These are phyloP conservation scores for Heteromormyrus szaboi DNA, from an alignment of 2,797 vertebrate species.

Conservation along the genomic window DNA sequence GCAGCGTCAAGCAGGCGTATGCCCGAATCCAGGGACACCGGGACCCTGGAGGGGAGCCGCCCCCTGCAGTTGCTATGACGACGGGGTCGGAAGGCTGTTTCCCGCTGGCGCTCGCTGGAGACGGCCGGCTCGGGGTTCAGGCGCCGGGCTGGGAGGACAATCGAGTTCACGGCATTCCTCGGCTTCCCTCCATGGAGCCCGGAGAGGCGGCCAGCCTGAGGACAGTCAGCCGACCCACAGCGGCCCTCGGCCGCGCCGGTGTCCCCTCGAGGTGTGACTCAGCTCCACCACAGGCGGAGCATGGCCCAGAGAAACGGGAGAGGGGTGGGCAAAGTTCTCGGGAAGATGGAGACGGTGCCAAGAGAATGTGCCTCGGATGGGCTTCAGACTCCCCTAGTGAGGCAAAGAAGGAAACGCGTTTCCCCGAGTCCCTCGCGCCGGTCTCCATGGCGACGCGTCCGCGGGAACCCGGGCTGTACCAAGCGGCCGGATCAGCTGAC, in stretches of 20 bases:
- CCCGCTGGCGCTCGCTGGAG: not conserved
- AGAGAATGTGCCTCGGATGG: constrained; percentile 56
- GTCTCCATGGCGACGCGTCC: constrained; percentile 45
- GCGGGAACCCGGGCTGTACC: constrained; percentile 42
- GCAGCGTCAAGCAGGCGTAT: constrained; percentile 54
- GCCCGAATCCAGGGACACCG: constrained; percentile 34
- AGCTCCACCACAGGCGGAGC: constrained; percentile 35
- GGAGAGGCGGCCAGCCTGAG: constrained; percentile 35
- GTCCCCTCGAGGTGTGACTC: constrained; percentile 53
- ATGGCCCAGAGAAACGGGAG: constrained; percentile 22
- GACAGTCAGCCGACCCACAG: constrained; percentile 41
- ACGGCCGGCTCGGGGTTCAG: constrained; percentile 21
- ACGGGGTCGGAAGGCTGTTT: not conserved
- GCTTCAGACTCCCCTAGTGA: constrained; percentile 41
- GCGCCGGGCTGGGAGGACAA: constrained; percentile 43
- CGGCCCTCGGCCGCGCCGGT: constrained; percentile 32
- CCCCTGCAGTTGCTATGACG: not conserved
- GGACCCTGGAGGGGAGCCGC: not conserved
- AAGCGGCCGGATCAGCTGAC: constrained; percentile 53
- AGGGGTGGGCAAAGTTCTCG: constrained; percentile 43
- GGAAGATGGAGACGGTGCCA: constrained; percentile 51
- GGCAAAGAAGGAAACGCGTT: constrained; percentile 36
- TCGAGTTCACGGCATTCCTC: constrained; percentile 50
- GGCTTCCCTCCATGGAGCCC: constrained; percentile 52
- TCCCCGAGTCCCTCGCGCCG: constrained; percentile 39